These are phyloP conservation scores for Spea bombifrons DNA, from an alignment of 2,113 vertebrate species.

Conservation along the genomic window DNA sequence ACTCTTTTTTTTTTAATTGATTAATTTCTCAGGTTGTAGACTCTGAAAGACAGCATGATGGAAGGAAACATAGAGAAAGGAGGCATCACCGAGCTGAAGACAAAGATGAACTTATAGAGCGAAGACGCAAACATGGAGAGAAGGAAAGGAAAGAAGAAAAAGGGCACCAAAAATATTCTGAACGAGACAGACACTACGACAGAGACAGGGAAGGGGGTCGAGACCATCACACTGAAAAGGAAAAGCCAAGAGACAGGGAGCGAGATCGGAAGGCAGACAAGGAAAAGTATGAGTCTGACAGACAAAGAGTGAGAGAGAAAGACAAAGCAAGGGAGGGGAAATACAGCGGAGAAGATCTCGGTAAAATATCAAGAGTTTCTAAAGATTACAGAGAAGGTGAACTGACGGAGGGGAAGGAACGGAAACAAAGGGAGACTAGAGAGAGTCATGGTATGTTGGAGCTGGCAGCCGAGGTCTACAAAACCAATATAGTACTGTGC, in stretches of 20 bases:
- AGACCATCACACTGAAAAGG: conserved; percentile 51
- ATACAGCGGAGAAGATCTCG: not conserved
- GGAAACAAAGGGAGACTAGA: conserved; percentile 19
- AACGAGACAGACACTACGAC: conserved; percentile 51
- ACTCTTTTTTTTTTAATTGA: not conserved
- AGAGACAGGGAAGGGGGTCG: conserved; percentile 40
- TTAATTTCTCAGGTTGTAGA: no score
- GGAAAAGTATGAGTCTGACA: conserved; percentile 1
- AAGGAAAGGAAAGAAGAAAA: conserved; percentile 50
- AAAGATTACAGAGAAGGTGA: not conserved
- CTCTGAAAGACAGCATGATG: conserved; percentile 54
- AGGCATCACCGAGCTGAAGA: conserved; percentile 54
- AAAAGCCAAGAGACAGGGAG: conserved; percentile 47
- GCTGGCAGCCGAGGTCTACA: no score
- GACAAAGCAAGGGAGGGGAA: conserved; percentile 2
- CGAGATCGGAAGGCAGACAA: not conserved
- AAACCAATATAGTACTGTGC: no score
- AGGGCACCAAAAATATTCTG: conserved; percentile 55
- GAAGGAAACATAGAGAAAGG: conserved; percentile 60
- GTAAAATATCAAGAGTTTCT: conserved; percentile 1
- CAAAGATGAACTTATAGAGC: conserved; percentile 23
- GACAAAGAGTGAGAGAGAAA: conserved; percentile 23
- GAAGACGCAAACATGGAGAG: conserved; percentile 15
- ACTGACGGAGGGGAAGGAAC: conserved; percentile 3
- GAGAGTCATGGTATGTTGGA: conserved; percentile 19